These are phyloP conservation scores for Drosophila anomalata DNA, from an alignment of 2,888 invertebrate genomes.

Conservation along the genomic window DNA sequence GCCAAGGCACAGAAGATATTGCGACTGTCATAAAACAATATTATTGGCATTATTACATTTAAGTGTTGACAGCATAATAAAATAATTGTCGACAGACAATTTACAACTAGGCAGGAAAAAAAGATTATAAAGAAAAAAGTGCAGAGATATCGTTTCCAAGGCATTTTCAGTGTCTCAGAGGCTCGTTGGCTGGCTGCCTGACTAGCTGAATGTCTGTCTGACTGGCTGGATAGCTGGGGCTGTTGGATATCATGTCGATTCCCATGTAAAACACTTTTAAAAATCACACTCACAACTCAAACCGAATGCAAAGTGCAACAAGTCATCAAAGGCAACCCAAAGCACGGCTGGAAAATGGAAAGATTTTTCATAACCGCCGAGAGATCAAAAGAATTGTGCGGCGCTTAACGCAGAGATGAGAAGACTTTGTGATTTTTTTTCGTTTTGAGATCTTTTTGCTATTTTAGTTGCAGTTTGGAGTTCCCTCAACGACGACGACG, in stretches of 20 bases:
- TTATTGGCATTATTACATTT: constrained; percentile 82
- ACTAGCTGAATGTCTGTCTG: constrained; percentile 10
- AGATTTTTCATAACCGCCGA: constrained; percentile 69
- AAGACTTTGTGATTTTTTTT: constrained; percentile 7
- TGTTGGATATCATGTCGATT: constrained; percentile 67
- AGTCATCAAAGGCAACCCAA: constrained; percentile 60
- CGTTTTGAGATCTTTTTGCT: constrained; percentile 4
- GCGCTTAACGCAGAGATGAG: constrained; percentile 59
- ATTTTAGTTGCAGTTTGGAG: constrained; percentile 37
- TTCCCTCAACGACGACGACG: constrained; percentile 43
- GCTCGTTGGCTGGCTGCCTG: neutral
- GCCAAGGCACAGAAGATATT: constrained; percentile 65
- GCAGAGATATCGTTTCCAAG: constrained; percentile 37
- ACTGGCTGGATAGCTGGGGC: constrained; percentile 14
- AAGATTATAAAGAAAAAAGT: neutral
- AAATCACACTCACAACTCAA: constrained; percentile 81
- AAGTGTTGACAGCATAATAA: constrained; percentile 83
- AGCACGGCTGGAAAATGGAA: constrained; percentile 56
- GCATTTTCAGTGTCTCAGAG: constrained; percentile 20
- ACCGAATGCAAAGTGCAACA: constrained; percentile 71
- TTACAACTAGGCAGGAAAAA: constrained; percentile 67
- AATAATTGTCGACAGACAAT: constrained; percentile 82
- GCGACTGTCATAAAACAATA: constrained; percentile 80
- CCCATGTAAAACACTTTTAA: constrained; percentile 81
- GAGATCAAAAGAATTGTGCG: constrained; percentile 82